Percentiles rank a stretch among this genome's conserved stretches.
These are phyloP conservation scores for Vidua macroura DNA, from an alignment of 2,113 vertebrate species.

Conservation along the genomic window DNA sequence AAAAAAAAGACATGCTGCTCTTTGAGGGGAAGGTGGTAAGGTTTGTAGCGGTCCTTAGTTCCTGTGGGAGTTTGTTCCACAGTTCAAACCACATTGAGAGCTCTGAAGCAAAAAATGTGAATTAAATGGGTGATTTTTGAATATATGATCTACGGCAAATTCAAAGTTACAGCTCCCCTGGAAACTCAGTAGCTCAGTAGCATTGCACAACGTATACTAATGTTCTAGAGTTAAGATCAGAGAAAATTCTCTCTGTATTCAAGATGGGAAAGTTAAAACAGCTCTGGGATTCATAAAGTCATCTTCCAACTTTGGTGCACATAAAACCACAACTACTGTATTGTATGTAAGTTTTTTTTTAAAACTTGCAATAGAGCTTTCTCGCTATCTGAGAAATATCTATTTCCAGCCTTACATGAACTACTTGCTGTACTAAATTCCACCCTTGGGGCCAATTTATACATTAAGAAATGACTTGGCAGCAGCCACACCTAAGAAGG, in stretches of 20 bases:
- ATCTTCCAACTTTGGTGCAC: constrained; percentile 32
- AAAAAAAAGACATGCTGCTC: not conserved
- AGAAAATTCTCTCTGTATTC: constrained; percentile 35
- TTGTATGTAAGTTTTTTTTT: not conserved
- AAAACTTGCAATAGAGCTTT: not conserved
- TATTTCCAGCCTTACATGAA: not conserved
- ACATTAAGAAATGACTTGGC: not conserved
- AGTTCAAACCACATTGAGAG: constrained; percentile 38
- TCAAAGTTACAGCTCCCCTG: constrained; percentile 36
- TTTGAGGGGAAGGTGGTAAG: not conserved
- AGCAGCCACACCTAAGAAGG: constrained; percentile 19
- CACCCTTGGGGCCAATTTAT: not conserved
- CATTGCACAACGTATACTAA: constrained; percentile 42
- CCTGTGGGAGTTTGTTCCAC: constrained; percentile 48
- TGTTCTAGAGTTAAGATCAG: constrained; percentile 18
- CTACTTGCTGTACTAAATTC: not conserved
- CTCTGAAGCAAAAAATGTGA: constrained; percentile 42
- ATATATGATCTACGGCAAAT: constrained; percentile 49
- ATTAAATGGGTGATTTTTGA: constrained; percentile 55
- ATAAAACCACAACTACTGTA: constrained; percentile 42
- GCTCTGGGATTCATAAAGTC: constrained; percentile 59
- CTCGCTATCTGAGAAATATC: not conserved
- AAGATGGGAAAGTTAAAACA: constrained; percentile 33
- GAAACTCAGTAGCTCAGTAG: constrained; percentile 30
- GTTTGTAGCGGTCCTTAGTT: not conserved